Percentiles rank a stretch among this genome's conserved stretches.
Evolutionary conservation across 1,140 invertebrate species (phyloP).

Genomic region (Mya arenaria): DNA sequence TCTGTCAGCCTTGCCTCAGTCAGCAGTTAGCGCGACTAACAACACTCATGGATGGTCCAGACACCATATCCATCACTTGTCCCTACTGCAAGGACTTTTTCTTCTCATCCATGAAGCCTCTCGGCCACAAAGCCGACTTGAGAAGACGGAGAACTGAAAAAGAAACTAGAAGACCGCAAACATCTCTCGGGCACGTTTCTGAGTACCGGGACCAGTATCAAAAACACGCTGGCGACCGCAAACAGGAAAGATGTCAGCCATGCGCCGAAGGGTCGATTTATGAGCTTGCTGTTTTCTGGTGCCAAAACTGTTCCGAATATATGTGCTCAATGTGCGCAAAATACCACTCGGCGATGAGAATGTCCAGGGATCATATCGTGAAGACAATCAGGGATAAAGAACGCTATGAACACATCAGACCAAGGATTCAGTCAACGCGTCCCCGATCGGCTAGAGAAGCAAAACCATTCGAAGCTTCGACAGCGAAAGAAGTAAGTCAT

Average conservation of each 20-base stretch:
- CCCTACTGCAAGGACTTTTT: constrained; percentile 45
- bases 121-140: background rate
- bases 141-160: background rate
- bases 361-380: constrained; percentile 34
- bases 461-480: background rate
- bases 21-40: constrained; percentile 24
- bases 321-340: constrained; percentile 25
- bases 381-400: constrained; percentile 35
- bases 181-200: background rate
- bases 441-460: background rate
- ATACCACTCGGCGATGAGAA: constrained; percentile 29
- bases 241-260: constrained; percentile 30
- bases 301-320: constrained; percentile 41
- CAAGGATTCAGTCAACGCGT: background rate
- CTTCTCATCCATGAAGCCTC: background rate
- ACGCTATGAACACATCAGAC: background rate
- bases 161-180: background rate
- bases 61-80: constrained; percentile 29
- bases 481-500: background rate
- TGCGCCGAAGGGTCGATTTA: constrained; percentile 37
- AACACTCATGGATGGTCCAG: background rate
- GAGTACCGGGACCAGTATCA: background rate
- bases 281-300: constrained; percentile 38
- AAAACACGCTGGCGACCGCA: background rate
- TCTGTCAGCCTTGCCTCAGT: constrained; percentile 24